These are phyloP conservation scores for Protodeltote pygarga DNA, from an alignment of 2,888 invertebrate species.

Conservation along the genomic window DNA sequence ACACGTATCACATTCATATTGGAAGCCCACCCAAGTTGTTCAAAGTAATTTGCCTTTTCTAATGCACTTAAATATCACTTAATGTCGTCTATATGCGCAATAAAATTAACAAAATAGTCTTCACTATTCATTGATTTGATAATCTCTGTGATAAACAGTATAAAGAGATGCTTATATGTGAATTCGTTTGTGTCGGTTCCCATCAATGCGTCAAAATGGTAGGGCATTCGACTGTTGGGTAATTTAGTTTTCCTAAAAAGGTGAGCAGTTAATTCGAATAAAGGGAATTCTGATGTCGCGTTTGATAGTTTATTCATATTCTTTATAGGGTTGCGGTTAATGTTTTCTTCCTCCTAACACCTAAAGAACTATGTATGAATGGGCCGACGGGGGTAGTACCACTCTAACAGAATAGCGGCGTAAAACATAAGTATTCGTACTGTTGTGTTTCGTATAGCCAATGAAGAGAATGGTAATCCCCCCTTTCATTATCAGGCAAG, in stretches of 20 bases:
- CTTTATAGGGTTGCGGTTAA: no score
- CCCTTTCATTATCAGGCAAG: no score
- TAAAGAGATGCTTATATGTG: constrained; percentile 25
- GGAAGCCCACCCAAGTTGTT: no score
- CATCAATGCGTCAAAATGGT: constrained; percentile 16
- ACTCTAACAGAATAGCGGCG: no score
- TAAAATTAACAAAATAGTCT: constrained; percentile 10
- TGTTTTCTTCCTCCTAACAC: no score
- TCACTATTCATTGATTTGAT: constrained; percentile 30
- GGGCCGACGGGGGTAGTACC: no score
- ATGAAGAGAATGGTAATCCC: no score
- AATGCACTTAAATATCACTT: no score
- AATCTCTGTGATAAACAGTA: constrained; percentile 19
- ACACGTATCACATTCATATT: no score
- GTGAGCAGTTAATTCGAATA: constrained; percentile 3
- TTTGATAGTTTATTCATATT: background rate
- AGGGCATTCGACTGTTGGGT: constrained; percentile 24
- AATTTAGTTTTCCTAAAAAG: constrained; percentile 13
- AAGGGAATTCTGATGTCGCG: constrained; percentile 2
- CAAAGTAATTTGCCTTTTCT: background rate
- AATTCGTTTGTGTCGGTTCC: constrained; percentile 20
- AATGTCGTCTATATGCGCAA: background rate
- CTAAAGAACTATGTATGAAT: no score
- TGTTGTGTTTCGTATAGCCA: no score
- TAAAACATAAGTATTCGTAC: no score